Conservation (phyloP, 2,113 vertebrate genomes). For the Gadus macrocephalus region DNA sequence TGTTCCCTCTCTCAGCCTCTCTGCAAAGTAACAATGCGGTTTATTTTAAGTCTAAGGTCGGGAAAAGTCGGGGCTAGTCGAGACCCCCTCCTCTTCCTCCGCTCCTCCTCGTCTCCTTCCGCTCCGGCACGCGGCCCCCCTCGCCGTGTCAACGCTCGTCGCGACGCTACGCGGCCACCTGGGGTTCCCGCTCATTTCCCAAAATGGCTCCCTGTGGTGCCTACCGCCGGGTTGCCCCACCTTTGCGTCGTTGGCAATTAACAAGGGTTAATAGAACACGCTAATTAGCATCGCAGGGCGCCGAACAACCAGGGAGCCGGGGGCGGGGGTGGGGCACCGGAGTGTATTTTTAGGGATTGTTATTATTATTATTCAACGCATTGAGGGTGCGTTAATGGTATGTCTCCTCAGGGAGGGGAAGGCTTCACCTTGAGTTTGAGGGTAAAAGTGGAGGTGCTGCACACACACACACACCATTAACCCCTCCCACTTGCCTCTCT, state of each 20-base stretch:
- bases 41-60: constrained; percentile 8
- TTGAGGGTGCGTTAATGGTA: constrained; percentile 76
- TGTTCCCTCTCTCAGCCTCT: background rate
- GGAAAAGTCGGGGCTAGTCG: constrained; percentile 24
- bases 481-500: background rate
- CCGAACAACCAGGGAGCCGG: constrained; percentile 67
- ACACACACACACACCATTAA: background rate
- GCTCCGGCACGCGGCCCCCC: too few species aligned
- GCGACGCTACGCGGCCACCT: constrained; percentile 23
- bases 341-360: constrained; percentile 69
- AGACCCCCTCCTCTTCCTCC: constrained; percentile 8
- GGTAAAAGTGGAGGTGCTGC: constrained; percentile 6
- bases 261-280: constrained; percentile 75
- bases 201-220: constrained; percentile 51
- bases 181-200: constrained; percentile 45
- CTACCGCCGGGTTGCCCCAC: constrained; percentile 49
- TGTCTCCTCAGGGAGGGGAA: constrained; percentile 51
- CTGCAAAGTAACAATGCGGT: constrained; percentile 1
- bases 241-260: constrained; percentile 58
- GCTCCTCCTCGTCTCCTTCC: background rate
- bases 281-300: constrained; percentile 71
- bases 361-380: constrained; percentile 72
- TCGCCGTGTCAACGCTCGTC: constrained; percentile 1
- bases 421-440: constrained; percentile 71
- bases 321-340: constrained; percentile 60